Base-by-base conservation (phyloP, 2,888 invertebrate species). In the Antitype chi region DNA sequence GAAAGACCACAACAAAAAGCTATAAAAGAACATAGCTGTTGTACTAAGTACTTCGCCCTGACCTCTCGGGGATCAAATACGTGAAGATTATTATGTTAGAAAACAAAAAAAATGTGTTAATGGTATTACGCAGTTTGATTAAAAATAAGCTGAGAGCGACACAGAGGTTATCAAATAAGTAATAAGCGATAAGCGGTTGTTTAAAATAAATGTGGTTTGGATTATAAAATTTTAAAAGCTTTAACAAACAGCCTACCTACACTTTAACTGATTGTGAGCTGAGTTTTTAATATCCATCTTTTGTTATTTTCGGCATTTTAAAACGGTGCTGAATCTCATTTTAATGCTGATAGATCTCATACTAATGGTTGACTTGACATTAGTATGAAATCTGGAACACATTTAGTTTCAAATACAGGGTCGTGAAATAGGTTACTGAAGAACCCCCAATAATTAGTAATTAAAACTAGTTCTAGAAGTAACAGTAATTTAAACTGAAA, bases 61-160 rank as follows among this genome's bases (percentile, higher is more conserved):
- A 74, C 82, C 70, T 63, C 38, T 68, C 3, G 11, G 68, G 28
- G 62, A 28, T 81, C 70, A 81, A 78, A 70, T 47, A 28, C n/a
- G 28, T 69, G 4, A 53, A 67, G n/a, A 74, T 55, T 66, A 47
- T 52, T 9, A 66, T 7, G 23, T 53, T n/a, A 49, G 0, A 62
- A 62, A 70, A 70, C 47, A 53, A 74, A 59, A 80, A 78, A 80
- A 80, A 81, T 66, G 23, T 68, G 70, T 79, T 68, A 71, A 78
- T 63, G 23, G 9, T 67, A 74, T 70, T 78, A 78, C 74, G 78
- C 78, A 74, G 74, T 82, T 82, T 70, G 20, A 81, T 80, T 71
- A 71, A n/a, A 28, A 60, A 72, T 70, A 49, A 62, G 55, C 64
- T 23, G 9, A 59, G n/a, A 71, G 53, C 25, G 57, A 43, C 63